These are phyloP conservation scores for Porites lutea DNA, from an alignment of 64 coral and sea anemone genomes.

Conservation along the genomic window DNA sequence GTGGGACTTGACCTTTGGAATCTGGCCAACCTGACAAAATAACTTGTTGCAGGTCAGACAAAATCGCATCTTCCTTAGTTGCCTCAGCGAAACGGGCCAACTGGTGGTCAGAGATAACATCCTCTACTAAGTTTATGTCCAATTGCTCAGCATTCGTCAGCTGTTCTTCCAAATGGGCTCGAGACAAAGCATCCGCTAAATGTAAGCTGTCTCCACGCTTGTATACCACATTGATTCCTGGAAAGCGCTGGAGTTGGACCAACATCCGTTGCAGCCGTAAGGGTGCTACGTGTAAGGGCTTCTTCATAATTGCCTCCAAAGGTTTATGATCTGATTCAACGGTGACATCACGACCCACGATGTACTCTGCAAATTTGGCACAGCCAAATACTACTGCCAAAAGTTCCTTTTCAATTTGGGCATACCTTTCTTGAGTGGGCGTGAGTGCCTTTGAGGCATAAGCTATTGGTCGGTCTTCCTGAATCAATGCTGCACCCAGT, in stretches of 20 bases:
- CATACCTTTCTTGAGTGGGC: no score
- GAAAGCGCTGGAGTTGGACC: conserved; percentile 23
- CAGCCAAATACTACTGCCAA: conserved; percentile 59
- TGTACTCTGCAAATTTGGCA: conserved; percentile 50
- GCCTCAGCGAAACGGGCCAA: neutral
- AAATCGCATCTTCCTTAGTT: neutral
- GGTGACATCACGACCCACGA: conserved; percentile 10
- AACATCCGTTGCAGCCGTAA: conserved; percentile 47
- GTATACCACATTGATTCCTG: conserved; percentile 26
- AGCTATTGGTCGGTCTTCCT: no score
- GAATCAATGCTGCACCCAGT: no score
- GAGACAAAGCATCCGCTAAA: no score
- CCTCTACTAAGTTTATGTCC: no score
- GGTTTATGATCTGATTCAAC: conserved; percentile 37
- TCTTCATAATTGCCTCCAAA: conserved; percentile 13
- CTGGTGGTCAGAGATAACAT: neutral
- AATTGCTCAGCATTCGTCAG: no score
- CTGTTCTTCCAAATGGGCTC: no score
- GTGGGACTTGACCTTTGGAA: neutral
- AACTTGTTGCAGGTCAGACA: neutral
- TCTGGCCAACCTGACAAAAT: no score
- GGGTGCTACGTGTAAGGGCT: neutral
- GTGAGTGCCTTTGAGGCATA: no score
- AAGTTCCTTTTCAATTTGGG: no score
- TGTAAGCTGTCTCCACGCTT: neutral